Evolutionary conservation across 2,888 invertebrate species (phyloP), one percentile per base, ranked within the genome.

Genomic region (Plagiodera versicolora): DNA sequence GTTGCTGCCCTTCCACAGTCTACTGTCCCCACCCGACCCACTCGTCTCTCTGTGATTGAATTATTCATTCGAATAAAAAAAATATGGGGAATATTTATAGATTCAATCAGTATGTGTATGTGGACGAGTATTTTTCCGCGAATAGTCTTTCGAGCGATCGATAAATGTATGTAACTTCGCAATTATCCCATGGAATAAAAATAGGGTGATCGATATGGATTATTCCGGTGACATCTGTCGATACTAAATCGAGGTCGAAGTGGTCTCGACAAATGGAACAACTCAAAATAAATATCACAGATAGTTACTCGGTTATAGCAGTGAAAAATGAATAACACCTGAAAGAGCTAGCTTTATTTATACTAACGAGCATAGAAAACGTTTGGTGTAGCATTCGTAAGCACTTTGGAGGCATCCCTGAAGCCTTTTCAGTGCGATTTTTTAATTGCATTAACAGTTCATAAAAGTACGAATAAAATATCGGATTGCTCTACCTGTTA

Each of bases 351-450:
- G n/a, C n/a, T n/a, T n/a, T n/a, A n/a, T n/a, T n/a, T n/a, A n/a
- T n/a, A n/a, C n/a, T n/a, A n/a, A n/a, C n/a, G n/a, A n/a, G n/a
- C n/a, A n/a, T n/a, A n/a, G 4, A 32, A 32, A 9, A 32, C 32
- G 10, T 14, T 39, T 57, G 60, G 61, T 57, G 49, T 60, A 2
- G 24, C 20, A 51, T 53, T 61, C 2, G 49, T 39, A 24, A 2
- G 61, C 57, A 64, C 60, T 64, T 60, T 48, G 58, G 60, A 48
- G 56, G 56, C 55, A 35, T 61, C 64, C 32, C 48, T 57, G 44
- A 44, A 64, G 17, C 61, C 64, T 39, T 61, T 60, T 39, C 57
- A 61, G 28, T 60, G 60, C 30, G 51, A 20, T 48, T n/a, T 28
- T 11, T 32, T 61, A 64, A 64, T 61, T 45, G 56, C 55, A 64